Base-by-base conservation (phyloP, 2,797 vertebrate genomes). In the Spatula clypeata region DNA sequence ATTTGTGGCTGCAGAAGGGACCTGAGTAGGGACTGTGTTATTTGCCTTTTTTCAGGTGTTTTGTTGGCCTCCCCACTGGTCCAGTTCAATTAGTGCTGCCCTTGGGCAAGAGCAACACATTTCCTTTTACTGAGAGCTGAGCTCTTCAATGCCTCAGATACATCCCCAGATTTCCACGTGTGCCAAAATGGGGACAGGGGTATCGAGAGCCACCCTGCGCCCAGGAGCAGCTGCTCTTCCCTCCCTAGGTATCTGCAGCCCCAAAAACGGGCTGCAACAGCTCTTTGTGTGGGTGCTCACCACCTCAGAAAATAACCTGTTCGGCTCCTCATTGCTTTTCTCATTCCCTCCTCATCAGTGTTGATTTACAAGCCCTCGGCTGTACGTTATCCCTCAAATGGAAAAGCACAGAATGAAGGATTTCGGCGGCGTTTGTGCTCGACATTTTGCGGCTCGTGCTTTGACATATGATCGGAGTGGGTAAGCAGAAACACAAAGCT, bases 291-390 rank as follows among this genome's bases (percentile, higher is more conserved):
- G 0, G 36, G 34, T 57, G 38, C 42, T 77, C 31, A 62, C 10
- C 73, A 64, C 53, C 32, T 42, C 55, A 71, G 64, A 54, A 64
- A 66, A 45, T 29, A 92, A 75, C 40, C 9, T 49, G 36, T 23
- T 81, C 26, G 32, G 17, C 9, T 60, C 29, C 72, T 93, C 86
- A 53, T 31, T 65, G 44, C 18, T 85, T 90, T 77, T 66, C 57
- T 71, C n/a, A 4, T 45, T 80, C 32, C 55, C 47, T 65, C 58
- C 77, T 95, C 76, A 74, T 93, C 85, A 66, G 58, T 44, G 89
- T 21, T 92, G 93, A 94, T 94, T 96, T 96, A 90, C 54, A 88
- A 92, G 60, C 19, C 70, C 57, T 76, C 93, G 42, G 73, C 83
- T 7, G 23, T 83, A 64, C 72, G 94, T 70, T 69, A 84, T 21